Evolutionary conservation across 53 echinoderm and acorn worm genomes (phyloP).

Genomic region (Crossaster papposus): DNA sequence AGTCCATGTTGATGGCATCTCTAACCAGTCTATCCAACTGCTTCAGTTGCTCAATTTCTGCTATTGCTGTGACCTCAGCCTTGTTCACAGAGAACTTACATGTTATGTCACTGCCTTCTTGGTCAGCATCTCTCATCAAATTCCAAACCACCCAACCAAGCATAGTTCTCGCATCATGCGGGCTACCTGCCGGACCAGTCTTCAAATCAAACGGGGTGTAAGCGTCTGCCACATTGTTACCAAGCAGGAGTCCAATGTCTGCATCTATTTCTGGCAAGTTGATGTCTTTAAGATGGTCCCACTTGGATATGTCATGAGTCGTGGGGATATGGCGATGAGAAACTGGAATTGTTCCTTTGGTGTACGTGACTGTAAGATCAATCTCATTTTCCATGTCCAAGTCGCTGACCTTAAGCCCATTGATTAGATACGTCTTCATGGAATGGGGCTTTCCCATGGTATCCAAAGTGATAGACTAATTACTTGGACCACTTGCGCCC

Average conservation of each 20-base stretch:
- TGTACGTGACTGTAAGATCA: constrained; percentile 46
- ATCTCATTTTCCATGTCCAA: constrained; percentile 43
- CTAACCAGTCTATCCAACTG: constrained; percentile 37
- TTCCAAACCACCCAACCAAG: constrained; percentile 64
- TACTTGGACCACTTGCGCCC: constrained; percentile 44
- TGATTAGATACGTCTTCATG: constrained; percentile 39
- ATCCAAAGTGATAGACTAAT: constrained; percentile 47
- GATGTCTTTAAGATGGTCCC: constrained; percentile 52
- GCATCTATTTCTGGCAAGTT: constrained; percentile 12
- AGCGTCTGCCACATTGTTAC: constrained; percentile 66
- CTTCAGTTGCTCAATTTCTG: constrained; percentile 36
- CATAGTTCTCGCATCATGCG: constrained; percentile 44
- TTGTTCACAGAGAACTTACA: constrained; percentile 26
- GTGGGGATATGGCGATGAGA: constrained; percentile 54
- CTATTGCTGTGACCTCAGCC: constrained; percentile 38
- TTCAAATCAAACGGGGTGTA: constrained; percentile 55
- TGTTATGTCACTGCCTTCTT: not conserved
- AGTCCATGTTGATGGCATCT: constrained; percentile 53
- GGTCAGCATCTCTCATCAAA: constrained; percentile 23
- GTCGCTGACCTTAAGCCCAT: constrained; percentile 41
- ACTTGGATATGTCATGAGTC: constrained; percentile 53
- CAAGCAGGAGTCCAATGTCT: constrained; percentile 65
- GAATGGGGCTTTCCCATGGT: constrained; percentile 43
- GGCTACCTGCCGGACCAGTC: constrained; percentile 52
- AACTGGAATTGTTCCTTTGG: constrained; percentile 56